Base-by-base conservation (phyloP, 2,797 vertebrate genomes). In the Nothura maculosa region DNA sequence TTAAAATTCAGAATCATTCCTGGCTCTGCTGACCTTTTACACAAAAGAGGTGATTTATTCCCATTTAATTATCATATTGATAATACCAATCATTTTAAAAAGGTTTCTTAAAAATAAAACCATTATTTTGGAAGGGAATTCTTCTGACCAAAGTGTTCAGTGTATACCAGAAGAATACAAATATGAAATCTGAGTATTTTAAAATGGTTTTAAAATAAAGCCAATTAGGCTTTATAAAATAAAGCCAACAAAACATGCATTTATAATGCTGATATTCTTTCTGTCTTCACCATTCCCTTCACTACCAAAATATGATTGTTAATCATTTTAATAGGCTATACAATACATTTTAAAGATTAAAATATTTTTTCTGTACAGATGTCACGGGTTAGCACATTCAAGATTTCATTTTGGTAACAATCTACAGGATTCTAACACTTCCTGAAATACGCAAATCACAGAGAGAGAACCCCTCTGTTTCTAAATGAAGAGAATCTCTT, bases 201-300 rank as follows among this genome's bases (percentile, higher is more conserved):
- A 91, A 75, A 87, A 76, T 28, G 4, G 19, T 85, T 95, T 87
- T 60, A 69, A 81, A 94, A 89, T 52, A 72, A 87, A 87, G n/a
- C 55, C 1, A 62, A 79, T 22, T 61, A n/a, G n/a, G n/a, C n/a
- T n/a, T n/a, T n/a, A n/a, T n/a, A n/a, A n/a, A n/a, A n/a, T n/a
- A n/a, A n/a, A n/a, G n/a, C 70, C 1, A 27, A 79, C 19, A 81
- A 55, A 81, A 40, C 28, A 27, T 7, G 36, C 45, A 32, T 47
- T 90, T 60, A 79, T 85, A 34, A 74, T 38, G 32, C 14, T 77
- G 40, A 58, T 74, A 87, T 8, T 77, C n/a, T 30, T 69, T 77
- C 68, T 9, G 3, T 61, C 92, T 54, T 85, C 52, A 77, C 17
- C 73, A 58, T 43, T 66, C 58, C 19, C 10, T 72, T 80, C 64